phyloP scores from a whole-genome alignment of 2,888 invertebrate genomes.

The Tridacna crocea region DNA sequence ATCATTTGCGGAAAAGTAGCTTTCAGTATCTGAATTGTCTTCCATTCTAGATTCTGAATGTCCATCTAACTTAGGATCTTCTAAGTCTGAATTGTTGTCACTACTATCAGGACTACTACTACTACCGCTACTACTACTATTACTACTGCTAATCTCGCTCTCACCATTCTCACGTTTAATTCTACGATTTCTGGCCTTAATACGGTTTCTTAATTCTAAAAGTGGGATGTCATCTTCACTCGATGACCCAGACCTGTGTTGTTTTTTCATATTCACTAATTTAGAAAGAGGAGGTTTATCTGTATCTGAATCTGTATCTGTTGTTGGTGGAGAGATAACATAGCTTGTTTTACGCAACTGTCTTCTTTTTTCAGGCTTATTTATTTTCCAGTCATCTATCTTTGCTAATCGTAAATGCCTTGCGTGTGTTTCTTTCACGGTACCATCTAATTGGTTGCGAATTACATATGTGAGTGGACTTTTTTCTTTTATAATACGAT shows the following conservation, averaged over 20 bases:
- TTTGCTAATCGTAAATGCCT: conserved; percentile 30
- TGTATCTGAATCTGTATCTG: not conserved
- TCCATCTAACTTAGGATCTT: not conserved
- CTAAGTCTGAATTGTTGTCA: not conserved
- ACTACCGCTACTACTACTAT: not conserved
- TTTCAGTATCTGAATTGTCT: too few relatives aligned
- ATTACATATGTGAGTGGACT: conserved; percentile 27
- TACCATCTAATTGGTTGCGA: conserved; percentile 30
- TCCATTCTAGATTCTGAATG: not conserved
- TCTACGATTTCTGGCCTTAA: conserved; percentile 12
- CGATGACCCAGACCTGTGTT: conserved; percentile 18
- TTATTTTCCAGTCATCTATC: conserved; percentile 32
- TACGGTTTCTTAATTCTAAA: conserved; percentile 6
- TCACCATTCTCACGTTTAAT: conserved; percentile 5
- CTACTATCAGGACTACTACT: not conserved
- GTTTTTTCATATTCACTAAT: not conserved
- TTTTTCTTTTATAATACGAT: conserved; percentile 34
- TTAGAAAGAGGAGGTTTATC: not conserved
- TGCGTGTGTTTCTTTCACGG: conserved; percentile 19
- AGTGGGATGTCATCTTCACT: conserved; percentile 21
- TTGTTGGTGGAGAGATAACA: too few relatives aligned
- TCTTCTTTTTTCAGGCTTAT: not conserved
- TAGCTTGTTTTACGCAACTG: not conserved
- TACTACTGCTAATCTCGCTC: not conserved
- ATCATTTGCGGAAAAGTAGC: not conserved